Evolutionary conservation across 2,888 invertebrate genomes (phyloP), one percentile per base, ranked within the genome.

Genomic region (Unio pictorum): DNA sequence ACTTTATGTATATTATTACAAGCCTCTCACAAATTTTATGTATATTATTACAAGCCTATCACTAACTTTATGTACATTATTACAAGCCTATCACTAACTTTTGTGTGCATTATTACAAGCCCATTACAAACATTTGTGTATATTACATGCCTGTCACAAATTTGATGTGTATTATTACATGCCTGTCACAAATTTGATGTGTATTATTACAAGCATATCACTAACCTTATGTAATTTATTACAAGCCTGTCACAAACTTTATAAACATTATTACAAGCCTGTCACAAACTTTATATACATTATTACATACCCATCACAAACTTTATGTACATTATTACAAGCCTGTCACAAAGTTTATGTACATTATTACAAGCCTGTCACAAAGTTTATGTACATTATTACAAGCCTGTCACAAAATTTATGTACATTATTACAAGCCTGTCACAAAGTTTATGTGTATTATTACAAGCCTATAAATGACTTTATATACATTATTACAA

Each of bases 291-390:
- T 26, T 20, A 4, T n/a, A 3, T 57, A 4, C 57, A 20, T 20
- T 57, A 57, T 18, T 57, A 67, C 8, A 57, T 7, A 7, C 45
- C 23, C 64, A 64, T 30, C 23, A 55, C 55, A 64, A 64, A 8
- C 28, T 28, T 23, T n/a, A 3, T 20, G 57, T n/a, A 57, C n/a
- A 57, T 3, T n/a, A 23, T n/a, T 28, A 20, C 18, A 4, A 61
- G 28, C 28, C 28, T 28, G 3, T 28, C 28, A 28, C 28, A 28
- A 28, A 28, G 3, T 28, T 28, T 28, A 28, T 28, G 28, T 28
- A 28, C 28, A 28, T 28, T 28, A 23, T 23, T 23, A 28, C 28
- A 7, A 34, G 6, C 30, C 4, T 7, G 7, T 4, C 30, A 34
- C 6, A 34, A 34, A 34, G 7, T 7, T 34, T 34, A 34, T 4